phyloP scores from a whole-genome alignment of 2,113 vertebrate genomes.

The Hemichromis elongatus region DNA sequence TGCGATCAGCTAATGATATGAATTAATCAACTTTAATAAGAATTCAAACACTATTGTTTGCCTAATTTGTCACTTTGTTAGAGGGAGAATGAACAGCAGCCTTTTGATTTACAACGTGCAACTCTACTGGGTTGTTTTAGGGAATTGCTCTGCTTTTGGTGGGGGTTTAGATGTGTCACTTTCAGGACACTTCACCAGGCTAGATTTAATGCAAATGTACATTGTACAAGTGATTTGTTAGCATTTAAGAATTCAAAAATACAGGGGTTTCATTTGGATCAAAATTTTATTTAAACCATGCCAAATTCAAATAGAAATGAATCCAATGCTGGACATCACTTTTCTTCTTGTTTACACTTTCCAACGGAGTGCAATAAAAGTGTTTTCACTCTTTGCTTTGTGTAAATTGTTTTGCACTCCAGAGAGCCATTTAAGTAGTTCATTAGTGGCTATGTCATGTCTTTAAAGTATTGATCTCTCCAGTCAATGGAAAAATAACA shows the following conservation, averaged over 20 bases:
- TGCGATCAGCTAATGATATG: conserved; percentile 76
- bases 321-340: not conserved
- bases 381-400: conserved; percentile 45
- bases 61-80: conserved; percentile 78
- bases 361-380: conserved; percentile 23
- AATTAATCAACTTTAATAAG: conserved; percentile 86
- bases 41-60: conserved; percentile 80
- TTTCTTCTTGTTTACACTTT: conserved; percentile 1
- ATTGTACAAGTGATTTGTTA: not conserved
- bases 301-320: not conserved
- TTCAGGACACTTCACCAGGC: not conserved
- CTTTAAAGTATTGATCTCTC: conserved; percentile 91
- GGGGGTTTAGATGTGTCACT: not conserved
- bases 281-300: not conserved
- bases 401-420: conserved; percentile 70
- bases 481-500: conserved; percentile 99
- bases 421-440: conserved; percentile 76
- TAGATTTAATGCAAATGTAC: not conserved
- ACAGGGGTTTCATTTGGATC: not conserved
- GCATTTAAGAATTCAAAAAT: not conserved
- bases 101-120: conserved; percentile 72
- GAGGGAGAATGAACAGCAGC: conserved; percentile 67
- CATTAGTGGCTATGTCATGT: conserved; percentile 83
- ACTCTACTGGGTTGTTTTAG: conserved; percentile 36
- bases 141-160: conserved; percentile 14